Percentiles rank a stretch among this genome's conserved stretches.
phyloP scores from a whole-genome alignment of 2,888 invertebrate genomes.

The Pheosia gnoma region DNA sequence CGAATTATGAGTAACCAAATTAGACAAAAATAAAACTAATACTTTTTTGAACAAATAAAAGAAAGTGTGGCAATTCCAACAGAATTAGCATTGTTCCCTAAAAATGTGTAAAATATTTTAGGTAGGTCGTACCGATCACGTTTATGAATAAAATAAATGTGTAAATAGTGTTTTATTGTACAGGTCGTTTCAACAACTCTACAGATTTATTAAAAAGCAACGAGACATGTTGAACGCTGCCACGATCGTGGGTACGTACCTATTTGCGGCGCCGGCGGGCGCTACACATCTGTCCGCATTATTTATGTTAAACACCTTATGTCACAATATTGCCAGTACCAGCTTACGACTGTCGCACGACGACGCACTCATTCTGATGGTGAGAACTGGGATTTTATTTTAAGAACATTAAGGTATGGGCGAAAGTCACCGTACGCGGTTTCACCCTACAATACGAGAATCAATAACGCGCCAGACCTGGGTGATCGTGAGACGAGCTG shows the following conservation, averaged over 20 bases:
- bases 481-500: too few relatives aligned
- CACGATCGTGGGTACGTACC: conserved; percentile 68
- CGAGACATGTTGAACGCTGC: conserved; percentile 52
- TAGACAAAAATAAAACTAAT: too few relatives aligned
- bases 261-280: conserved; percentile 80
- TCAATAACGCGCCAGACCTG: too few relatives aligned
- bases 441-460: background rate
- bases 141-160: too few relatives aligned
- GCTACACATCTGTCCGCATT: conserved; percentile 81
- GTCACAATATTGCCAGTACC: conserved; percentile 82
- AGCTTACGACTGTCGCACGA: conserved; percentile 60
- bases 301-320: conserved; percentile 85
- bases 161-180: background rate
- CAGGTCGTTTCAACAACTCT: conserved; percentile 50
- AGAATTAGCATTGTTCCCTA: too few relatives aligned
- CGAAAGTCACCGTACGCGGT: background rate
- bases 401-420: conserved; percentile 35
- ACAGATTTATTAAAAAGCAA: conserved; percentile 51
- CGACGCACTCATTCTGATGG: conserved; percentile 43
- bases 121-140: background rate
- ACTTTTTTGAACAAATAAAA: too few relatives aligned
- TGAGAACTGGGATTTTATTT: conserved; percentile 66
- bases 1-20: too few relatives aligned
- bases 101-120: too few relatives aligned
- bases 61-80: too few relatives aligned